Evolutionary conservation across 2,888 invertebrate species (phyloP).

Genomic region (Brachypalpus laphriformis): DNA sequence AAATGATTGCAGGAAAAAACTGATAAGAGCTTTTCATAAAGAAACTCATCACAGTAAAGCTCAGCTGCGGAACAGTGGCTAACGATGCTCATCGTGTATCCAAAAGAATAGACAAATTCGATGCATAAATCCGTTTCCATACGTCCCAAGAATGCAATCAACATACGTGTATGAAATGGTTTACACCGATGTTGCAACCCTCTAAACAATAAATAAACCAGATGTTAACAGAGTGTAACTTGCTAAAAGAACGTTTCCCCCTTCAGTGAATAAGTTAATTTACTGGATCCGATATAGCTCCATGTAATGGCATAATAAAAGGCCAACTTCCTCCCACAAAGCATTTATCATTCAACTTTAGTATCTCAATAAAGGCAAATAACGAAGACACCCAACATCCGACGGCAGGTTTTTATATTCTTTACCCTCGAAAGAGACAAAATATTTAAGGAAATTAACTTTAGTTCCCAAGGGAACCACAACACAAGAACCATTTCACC

Average conservation of each 20-base stretch:
- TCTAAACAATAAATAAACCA: neutral
- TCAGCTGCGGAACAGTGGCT: too few relatives aligned
- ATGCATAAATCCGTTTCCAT: neutral
- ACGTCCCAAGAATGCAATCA: neutral
- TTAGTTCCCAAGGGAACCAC: slow-evolving; percentile 2
- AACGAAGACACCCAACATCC: slow-evolving; percentile 7
- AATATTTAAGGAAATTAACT: slow-evolving; percentile 26
- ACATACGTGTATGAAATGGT: neutral
- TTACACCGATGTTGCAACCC: too few relatives aligned
- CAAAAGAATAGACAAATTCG: too few relatives aligned
- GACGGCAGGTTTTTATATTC: too few relatives aligned
- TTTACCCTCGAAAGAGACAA: too few relatives aligned
- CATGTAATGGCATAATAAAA: slow-evolving; percentile 7
- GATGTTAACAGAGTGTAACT: neutral
- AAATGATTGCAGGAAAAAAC: too few relatives aligned
- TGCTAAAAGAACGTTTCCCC: neutral
- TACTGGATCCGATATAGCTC: neutral
- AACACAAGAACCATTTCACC: neutral
- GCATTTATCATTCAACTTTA: slow-evolving; percentile 32
- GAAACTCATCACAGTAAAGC: too few relatives aligned
- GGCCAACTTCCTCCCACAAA: neutral
- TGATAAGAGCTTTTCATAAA: too few relatives aligned
- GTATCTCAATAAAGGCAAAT: slow-evolving; percentile 27
- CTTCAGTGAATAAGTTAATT: neutral
- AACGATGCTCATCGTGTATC: too few relatives aligned